These are phyloP conservation scores for Mus minutoides DNA, from an alignment of 2,797 vertebrate species.

Conservation along the genomic window DNA sequence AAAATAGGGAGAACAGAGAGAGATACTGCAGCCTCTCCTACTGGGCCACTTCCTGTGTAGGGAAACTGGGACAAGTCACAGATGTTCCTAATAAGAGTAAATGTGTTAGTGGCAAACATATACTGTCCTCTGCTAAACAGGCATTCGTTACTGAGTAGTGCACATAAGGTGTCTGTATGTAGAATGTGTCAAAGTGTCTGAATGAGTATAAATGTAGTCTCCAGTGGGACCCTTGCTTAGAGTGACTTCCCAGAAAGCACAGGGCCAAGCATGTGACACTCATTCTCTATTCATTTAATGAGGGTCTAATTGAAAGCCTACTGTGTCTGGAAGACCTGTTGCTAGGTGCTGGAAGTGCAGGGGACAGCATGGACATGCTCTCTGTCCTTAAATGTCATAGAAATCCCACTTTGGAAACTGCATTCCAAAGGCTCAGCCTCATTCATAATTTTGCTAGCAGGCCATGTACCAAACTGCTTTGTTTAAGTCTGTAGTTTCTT, in stretches of 20 bases:
- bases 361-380: background rate
- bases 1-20: background rate
- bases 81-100: background rate
- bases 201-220: background rate
- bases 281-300: background rate
- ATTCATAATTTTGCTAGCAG: background rate
- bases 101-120: background rate
- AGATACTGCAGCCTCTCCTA: background rate
- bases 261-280: background rate
- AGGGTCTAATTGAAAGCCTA: background rate
- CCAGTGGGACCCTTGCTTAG: background rate
- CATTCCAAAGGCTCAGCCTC: too few relatives aligned
- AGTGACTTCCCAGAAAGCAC: background rate
- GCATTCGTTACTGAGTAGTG: background rate
- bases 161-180: background rate
- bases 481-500: background rate
- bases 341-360: background rate
- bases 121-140: background rate
- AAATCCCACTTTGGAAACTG: background rate
- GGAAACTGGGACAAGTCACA: background rate
- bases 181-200: background rate
- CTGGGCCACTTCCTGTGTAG: background rate
- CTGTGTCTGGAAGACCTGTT: background rate
- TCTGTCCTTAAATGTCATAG: background rate
- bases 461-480: background rate